Evolutionary conservation across 2,113 vertebrate species (phyloP), one percentile per base, ranked within the genome.

Genomic region (Tachycineta bicolor): DNA sequence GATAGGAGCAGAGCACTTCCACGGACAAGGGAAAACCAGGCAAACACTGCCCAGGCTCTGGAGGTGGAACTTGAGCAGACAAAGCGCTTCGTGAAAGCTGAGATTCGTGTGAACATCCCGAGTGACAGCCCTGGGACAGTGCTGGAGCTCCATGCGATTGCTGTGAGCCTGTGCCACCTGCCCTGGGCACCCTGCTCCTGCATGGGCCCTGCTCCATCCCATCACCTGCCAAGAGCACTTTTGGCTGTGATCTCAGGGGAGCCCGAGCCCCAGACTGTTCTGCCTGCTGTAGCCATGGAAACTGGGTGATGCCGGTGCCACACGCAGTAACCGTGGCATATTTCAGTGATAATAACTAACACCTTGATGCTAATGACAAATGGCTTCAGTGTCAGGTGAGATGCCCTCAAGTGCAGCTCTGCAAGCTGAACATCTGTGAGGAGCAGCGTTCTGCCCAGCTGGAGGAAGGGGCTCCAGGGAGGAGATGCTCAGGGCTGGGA

Each of bases 241-340:
- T 47, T 17, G 33, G 65, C 78, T 59, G 43, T 43, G 50, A 31
- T 25, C 33, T 52, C 14, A 7, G 71, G 46, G 76, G 34, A 25
- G 58, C 47, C 26, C 4, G 5, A 33, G 39, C 34, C 23, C 43
- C 20, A 4, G 41, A 10, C 10, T 14, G 53, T 15, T 83, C 49
- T 23, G 9, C 3, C 22, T 58, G 63, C 76, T 81, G 43, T 23
- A 70, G 78, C 56, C 53, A 23, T 46, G 62, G 70, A 10, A 55
- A 50, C 43, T 4, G 33, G 19, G 12, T 17, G 46, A 31, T 17
- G 12, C 53, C 1, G 0, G 39, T 33, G 52, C 33, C 47, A 31
- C 39, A 33, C 19, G 5, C 68, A 43, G 49, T 0, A 1, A 5
- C 39, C 3, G 3, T 0, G 21, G 23, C 21, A 22, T 8, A 7